Conservation (phyloP, 64 coral and sea anemone genomes). For the Cladopsammia gracilis region DNA sequence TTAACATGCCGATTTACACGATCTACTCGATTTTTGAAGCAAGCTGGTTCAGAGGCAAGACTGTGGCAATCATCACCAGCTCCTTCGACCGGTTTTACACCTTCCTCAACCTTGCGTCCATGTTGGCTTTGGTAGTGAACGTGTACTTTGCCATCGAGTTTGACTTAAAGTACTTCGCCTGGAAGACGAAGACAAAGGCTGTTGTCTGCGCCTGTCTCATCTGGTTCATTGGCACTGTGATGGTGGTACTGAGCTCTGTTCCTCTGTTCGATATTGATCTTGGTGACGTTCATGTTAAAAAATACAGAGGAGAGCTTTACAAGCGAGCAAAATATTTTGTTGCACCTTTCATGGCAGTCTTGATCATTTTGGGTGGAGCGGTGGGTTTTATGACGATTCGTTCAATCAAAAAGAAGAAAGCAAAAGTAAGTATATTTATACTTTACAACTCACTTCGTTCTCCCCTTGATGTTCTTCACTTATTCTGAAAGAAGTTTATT, state of each 20-base stretch:
- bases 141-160: slow-evolving; percentile 6
- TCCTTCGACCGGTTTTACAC: neutral
- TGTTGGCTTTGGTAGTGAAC: neutral
- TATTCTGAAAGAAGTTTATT: too few relatives aligned
- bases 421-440: neutral
- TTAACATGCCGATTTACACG: neutral
- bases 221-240: too few relatives aligned
- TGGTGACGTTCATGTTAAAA: slow-evolving; percentile 3
- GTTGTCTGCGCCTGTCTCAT: neutral
- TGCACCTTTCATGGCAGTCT: neutral
- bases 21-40: neutral
- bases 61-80: neutral
- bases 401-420: neutral
- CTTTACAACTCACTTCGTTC: too few relatives aligned
- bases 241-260: neutral
- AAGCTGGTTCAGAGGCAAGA: neutral
- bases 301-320: slow-evolving; percentile 5
- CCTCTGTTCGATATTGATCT: neutral
- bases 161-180: neutral
- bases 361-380: neutral
- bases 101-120: slow-evolving; percentile 2
- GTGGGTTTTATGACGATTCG: neutral
- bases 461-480: too few relatives aligned
- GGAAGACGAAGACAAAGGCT: neutral
- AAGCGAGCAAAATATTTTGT: neutral